Percentiles rank a stretch among this genome's conserved stretches.
Conservation (phyloP, 2,113 vertebrate species). For the Rhipidura dahli region DNA sequence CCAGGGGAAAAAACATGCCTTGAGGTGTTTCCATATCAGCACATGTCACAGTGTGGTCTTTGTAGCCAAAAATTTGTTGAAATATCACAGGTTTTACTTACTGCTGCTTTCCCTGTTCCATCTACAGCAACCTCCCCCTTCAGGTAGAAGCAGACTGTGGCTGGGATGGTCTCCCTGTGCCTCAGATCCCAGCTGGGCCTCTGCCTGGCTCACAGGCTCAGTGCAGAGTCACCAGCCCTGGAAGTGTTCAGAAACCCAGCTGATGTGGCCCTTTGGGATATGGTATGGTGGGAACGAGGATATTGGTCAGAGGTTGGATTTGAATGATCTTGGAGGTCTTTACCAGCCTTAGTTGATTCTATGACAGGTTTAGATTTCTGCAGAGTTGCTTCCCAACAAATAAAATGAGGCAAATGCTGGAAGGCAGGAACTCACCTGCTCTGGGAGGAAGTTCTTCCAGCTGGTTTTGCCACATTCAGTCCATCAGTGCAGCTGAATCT, state of each 20-base stretch:
- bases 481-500: neutral
- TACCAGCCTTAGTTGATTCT: neutral
- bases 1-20: neutral
- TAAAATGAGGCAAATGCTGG: neutral
- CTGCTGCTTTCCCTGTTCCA: neutral
- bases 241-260: neutral
- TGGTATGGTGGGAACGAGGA: neutral
- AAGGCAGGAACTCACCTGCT: neutral
- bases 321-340: neutral
- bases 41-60: neutral
- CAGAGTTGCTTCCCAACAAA: neutral
- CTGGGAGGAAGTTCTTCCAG: neutral
- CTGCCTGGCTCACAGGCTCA: neutral
- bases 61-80: neutral
- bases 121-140: neutral
- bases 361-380: neutral
- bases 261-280: accelerated
- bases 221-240: neutral
- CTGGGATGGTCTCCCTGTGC: neutral
- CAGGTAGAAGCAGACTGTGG: neutral
- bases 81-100: neutral
- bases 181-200: neutral
- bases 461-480: neutral
- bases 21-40: neutral
- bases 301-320: neutral